phyloP scores from a whole-genome alignment of 2,797 vertebrate species.

The Pipistrellus kuhlii region DNA sequence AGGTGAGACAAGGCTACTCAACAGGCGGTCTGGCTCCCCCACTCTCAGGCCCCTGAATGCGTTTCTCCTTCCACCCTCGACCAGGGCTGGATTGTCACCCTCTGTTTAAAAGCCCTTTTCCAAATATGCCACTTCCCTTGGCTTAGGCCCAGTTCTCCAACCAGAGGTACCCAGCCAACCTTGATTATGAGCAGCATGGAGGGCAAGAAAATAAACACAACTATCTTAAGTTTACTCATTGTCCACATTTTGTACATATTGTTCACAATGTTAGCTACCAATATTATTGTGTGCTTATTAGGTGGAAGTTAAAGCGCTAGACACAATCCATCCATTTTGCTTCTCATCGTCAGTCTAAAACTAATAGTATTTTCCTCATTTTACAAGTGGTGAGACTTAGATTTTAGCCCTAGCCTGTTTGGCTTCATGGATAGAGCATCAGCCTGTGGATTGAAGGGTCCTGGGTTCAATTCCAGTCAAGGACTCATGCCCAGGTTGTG shows the following conservation, averaged over 20 bases:
- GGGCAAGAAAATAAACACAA: not conserved
- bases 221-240: not conserved
- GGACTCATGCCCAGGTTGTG: no score
- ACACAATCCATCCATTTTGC: not conserved
- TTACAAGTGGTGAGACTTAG: not conserved
- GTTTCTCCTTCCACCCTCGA: not conserved
- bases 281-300: not conserved
- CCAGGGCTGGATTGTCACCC: not conserved
- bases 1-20: not conserved
- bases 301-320: not conserved
- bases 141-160: not conserved
- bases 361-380: not conserved
- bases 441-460: no score
- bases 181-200: fast-evolving
- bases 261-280: not conserved
- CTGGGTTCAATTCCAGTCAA: no score
- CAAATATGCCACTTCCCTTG: not conserved
- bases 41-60: not conserved
- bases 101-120: not conserved
- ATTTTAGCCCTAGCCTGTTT: not conserved
- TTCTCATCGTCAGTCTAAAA: not conserved
- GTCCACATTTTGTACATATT: not conserved
- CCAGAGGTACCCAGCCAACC: not conserved
- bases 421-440: no score
- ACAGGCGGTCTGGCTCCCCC: fast-evolving